These are phyloP conservation scores for Dendrocincla fuliginosa DNA, from an alignment of 2,797 vertebrate species.

Conservation along the genomic window DNA sequence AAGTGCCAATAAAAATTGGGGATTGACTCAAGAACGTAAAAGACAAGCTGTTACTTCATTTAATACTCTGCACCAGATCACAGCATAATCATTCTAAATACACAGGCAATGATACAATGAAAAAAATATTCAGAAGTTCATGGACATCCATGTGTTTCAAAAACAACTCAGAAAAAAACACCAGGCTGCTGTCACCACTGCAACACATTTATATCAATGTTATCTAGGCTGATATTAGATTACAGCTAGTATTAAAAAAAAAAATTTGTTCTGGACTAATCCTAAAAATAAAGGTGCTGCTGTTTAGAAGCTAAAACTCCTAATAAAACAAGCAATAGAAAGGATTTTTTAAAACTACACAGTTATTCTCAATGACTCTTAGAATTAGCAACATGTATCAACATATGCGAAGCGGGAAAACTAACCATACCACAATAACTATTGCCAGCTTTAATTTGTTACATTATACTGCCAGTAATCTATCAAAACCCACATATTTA, in stretches of 20 bases:
- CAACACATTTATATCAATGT: neutral
- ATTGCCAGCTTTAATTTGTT: neutral
- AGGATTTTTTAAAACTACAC: neutral
- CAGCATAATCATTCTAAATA: conserved; percentile 53
- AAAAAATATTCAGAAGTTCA: neutral
- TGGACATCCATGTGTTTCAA: neutral
- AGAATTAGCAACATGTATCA: neutral
- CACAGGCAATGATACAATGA: conserved; percentile 13
- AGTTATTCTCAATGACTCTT: neutral
- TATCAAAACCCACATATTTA: neutral
- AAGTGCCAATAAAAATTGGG: conserved; percentile 70
- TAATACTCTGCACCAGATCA: conserved; percentile 61
- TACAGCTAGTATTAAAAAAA: neutral
- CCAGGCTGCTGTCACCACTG: neutral
- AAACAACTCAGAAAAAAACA: neutral
- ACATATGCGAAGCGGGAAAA: neutral
- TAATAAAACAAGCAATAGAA: neutral
- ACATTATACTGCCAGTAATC: neutral
- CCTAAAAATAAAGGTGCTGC: neutral
- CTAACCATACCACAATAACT: neutral
- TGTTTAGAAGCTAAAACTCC: neutral
- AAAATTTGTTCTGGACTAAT: neutral
- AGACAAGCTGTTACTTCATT: conserved; percentile 76
- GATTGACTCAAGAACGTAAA: conserved; percentile 61
- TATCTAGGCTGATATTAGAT: neutral